A percentile compares a stretch with the other conserved stretches of the same genome.
Conservation (phyloP, 2,797 vertebrate species). For the Galago senegalensis region DNA sequence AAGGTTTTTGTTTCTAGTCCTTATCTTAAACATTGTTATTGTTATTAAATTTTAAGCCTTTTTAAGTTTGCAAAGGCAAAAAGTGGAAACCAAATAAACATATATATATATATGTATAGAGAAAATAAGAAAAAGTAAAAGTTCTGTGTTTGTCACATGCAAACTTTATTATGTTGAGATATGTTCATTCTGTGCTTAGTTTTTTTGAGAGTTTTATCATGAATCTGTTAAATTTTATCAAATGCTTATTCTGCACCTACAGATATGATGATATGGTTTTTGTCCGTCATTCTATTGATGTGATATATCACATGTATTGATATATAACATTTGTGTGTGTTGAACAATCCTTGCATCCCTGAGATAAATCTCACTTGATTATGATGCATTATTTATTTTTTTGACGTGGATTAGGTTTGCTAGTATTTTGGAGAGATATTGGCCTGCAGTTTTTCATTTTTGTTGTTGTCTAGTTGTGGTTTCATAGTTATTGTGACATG, state of each 20-base stretch:
- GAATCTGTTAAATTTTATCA: background rate
- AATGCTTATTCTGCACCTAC: background rate
- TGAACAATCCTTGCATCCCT: background rate
- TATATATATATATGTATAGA: too few relatives aligned
- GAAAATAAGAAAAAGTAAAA: too few relatives aligned
- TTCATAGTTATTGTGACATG: background rate
- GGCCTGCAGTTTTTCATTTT: background rate
- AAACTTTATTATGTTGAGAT: background rate
- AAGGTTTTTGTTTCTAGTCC: too few relatives aligned
- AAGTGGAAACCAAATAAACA: too few relatives aligned
- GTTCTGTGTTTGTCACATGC: background rate
- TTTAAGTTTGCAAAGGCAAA: too few relatives aligned
- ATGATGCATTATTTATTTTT: background rate
- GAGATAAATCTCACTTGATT: background rate
- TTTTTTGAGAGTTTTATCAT: background rate
- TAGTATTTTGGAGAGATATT: background rate
- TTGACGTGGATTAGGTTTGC: background rate
- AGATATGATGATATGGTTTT: background rate
- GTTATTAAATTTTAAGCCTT: too few relatives aligned
- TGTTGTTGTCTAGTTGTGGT: background rate
- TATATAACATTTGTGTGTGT: background rate
- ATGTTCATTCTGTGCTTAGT: background rate
- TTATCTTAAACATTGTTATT: too few relatives aligned
- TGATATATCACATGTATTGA: background rate
- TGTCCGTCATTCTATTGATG: background rate